phyloP scores from a whole-genome alignment of 2,797 vertebrate genomes.

The Phrynocephalus guinanensis region DNA sequence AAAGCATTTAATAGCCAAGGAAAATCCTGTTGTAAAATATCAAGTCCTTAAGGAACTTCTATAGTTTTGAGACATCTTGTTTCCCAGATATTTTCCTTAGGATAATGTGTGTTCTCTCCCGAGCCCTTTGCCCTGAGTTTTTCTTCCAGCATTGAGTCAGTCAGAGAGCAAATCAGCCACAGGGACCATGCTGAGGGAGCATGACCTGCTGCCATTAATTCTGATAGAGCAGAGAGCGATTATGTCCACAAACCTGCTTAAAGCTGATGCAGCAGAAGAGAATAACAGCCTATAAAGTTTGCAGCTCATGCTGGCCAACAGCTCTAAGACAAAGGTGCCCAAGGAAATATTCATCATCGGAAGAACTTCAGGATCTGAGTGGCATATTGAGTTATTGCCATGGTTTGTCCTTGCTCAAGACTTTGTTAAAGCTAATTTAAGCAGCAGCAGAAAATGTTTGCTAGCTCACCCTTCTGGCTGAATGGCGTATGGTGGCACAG shows the following conservation, averaged over 20 bases:
- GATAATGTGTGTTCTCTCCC: neutral
- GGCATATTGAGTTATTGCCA: neutral
- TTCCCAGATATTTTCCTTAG: slow-evolving; percentile 18
- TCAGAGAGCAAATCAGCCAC: slow-evolving; percentile 28
- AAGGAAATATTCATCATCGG: slow-evolving; percentile 28
- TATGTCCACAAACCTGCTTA: neutral
- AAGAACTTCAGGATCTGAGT: slow-evolving; percentile 10
- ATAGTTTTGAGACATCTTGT: neutral
- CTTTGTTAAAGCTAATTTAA: slow-evolving; percentile 29
- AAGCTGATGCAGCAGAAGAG: slow-evolving; percentile 29
- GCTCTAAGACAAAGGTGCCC: slow-evolving; percentile 12
- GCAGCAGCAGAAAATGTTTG: slow-evolving; percentile 17
- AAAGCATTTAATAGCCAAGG: neutral
- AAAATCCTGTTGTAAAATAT: neutral
- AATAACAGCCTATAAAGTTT: slow-evolving; percentile 33
- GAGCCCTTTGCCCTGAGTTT: neutral
- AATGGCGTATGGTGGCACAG: neutral
- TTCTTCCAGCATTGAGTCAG: slow-evolving; percentile 10
- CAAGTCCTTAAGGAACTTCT: slow-evolving; percentile 1
- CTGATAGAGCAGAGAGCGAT: slow-evolving; percentile 5
- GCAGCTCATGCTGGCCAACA: neutral
- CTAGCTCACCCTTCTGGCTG: slow-evolving; percentile 33
- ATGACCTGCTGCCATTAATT: slow-evolving; percentile 10
- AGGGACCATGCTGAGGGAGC: neutral
- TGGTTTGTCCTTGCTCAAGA: slow-evolving; percentile 36